These are phyloP conservation scores for Dolomedes plantarius DNA, from an alignment of 2,888 invertebrate genomes.

Conservation along the genomic window DNA sequence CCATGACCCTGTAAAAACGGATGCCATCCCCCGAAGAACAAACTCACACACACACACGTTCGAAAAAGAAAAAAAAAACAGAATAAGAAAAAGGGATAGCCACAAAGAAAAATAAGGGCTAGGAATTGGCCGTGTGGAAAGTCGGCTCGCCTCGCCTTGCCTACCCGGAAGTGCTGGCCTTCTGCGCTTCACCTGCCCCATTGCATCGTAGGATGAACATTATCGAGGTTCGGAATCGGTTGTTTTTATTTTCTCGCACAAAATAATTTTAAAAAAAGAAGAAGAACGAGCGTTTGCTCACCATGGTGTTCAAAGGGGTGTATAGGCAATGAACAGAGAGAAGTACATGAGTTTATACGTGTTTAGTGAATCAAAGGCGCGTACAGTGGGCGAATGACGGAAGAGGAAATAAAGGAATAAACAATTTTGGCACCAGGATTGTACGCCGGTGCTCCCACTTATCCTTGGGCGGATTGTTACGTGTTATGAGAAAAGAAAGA, in stretches of 20 bases:
- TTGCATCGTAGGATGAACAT: conserved; percentile 13
- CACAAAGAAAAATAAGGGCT: conserved; percentile 5
- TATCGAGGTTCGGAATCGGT: not conserved
- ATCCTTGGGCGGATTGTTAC: no score
- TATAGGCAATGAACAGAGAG: no score
- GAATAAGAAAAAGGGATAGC: not conserved
- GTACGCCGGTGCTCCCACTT: no score
- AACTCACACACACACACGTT: conserved; percentile 12
- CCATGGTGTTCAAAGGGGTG: no score
- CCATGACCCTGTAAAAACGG: conserved; percentile 62
- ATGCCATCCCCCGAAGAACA: conserved; percentile 41
- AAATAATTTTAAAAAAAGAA: no score
- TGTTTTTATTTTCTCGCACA: not conserved
- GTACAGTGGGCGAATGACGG: no score
- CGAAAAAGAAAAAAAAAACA: not conserved
- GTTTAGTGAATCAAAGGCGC: no score
- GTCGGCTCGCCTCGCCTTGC: conserved; percentile 18
- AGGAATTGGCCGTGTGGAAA: conserved; percentile 7
- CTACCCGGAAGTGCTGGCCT: conserved; percentile 37
- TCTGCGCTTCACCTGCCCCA: conserved; percentile 39
- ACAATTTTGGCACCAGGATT: no score
- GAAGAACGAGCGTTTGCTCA: no score
- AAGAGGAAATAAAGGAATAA: no score
- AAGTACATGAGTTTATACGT: no score
- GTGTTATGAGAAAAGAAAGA: no score